Percentiles rank a stretch among this genome's conserved stretches.
phyloP scores from a whole-genome alignment of 2,113 vertebrate species.

The Mustela lutreola region DNA sequence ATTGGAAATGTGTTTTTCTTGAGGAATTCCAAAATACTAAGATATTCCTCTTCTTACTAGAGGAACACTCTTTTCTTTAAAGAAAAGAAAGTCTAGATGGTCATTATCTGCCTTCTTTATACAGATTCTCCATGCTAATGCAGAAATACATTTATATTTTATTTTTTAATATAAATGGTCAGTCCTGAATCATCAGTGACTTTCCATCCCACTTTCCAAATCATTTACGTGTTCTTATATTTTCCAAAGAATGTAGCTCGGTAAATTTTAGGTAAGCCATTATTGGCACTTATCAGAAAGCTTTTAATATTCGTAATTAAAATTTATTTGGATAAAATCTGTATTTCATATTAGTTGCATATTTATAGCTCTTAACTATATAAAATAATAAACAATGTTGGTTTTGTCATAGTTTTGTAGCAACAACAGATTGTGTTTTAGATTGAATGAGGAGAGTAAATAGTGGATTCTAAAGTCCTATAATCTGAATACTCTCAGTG shows the following conservation, averaged over 20 bases:
- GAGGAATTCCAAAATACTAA: neutral
- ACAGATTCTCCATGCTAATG: neutral
- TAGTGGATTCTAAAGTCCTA: neutral
- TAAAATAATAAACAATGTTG: neutral
- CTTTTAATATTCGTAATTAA: neutral
- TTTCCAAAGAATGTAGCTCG: neutral
- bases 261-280: conserved; percentile 6
- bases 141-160: neutral
- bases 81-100: too few relatives aligned
- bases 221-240: neutral
- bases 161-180: neutral
- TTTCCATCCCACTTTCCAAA: neutral
- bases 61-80: neutral
- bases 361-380: neutral
- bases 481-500: neutral
- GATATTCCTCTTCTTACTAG: neutral
- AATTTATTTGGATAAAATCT: neutral
- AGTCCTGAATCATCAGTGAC: neutral
- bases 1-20: conserved; percentile 3
- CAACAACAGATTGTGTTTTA: neutral
- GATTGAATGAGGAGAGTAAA: neutral
- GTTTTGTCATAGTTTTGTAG: neutral
- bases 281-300: neutral
- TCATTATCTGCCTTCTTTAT: neutral
- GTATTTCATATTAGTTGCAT: neutral